Base-by-base conservation (phyloP, 1,140 invertebrate species). In the Solen grandis region DNA sequence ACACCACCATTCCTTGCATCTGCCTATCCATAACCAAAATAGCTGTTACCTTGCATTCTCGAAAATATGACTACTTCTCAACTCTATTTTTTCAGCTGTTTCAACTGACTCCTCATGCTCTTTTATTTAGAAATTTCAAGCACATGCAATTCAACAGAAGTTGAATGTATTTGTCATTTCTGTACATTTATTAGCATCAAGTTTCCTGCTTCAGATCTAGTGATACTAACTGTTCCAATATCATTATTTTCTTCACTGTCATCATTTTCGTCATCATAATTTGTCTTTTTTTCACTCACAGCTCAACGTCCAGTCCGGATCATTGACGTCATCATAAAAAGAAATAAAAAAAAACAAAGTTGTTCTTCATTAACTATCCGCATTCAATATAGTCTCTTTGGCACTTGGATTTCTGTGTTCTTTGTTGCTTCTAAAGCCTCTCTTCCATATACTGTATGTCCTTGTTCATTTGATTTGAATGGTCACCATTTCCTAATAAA, bases 11-110 rank as follows among this genome's bases (percentile, higher is more conserved):
- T n/a, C n/a, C n/a, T n/a, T n/a, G n/a, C 65, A 13, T 5, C 4
- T 14, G n/a, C 65, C 29, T 69, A 52, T 25, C 31, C 25, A 50
- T 29, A 52, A 69, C 65, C 65, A 13, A n/a, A 2, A n/a, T 69
- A 70, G 3, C n/a, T 31, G 16, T 55, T 70, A 19, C 68, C 68
- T 25, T 69, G 65, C 65, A 69, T 69, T 69, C 65, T 22, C 2
- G 1, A 52, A 69, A 69, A 66, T 38, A 14, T n/a, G 33, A 31
- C 22, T 66, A 38, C 13, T 10, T 27, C 22, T 2, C 13, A 2
- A 2, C 29, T 66, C 33, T 5, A n/a, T 66, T 22, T 14, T 16
- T 50, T 8, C 16, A n/a, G n/a, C 19, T 13, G 10, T 27, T 63
- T 13, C 60, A 5, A 69, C 27, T 50, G 13, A 22, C 27, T 69